Conservation (phyloP, 2,888 invertebrate genomes). For the Andrena bicolor region DNA sequence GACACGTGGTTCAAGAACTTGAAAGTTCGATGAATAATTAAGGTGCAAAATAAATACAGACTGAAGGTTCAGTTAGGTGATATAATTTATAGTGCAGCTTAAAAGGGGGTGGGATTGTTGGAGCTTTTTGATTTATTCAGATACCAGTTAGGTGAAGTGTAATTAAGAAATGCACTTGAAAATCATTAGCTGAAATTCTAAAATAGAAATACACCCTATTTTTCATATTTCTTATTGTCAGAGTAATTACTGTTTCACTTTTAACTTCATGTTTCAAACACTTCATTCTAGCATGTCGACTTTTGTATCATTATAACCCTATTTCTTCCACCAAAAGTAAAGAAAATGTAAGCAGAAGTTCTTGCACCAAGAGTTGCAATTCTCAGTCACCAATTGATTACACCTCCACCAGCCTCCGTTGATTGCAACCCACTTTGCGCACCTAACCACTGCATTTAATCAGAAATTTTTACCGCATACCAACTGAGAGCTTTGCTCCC, state of each 20-base stretch:
- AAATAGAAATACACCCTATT: neutral
- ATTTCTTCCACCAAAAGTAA: neutral
- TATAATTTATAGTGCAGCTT: constrained; percentile 2
- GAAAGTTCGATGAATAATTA: constrained; percentile 17
- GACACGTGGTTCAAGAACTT: constrained; percentile 8
- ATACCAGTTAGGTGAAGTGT: neutral
- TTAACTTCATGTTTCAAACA: neutral
- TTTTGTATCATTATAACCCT: neutral
- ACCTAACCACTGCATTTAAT: neutral
- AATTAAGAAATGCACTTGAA: neutral
- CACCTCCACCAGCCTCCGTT: neutral
- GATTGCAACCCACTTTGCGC: neutral
- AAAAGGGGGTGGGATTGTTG: neutral
- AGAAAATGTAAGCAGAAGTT: no score
- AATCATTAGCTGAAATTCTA: neutral
- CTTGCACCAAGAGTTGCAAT: neutral
- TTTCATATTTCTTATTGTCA: neutral
- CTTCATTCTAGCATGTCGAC: neutral
- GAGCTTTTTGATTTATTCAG: neutral
- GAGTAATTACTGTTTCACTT: neutral
- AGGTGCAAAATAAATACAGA: neutral
- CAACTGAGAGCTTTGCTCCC: neutral
- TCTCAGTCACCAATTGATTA: neutral
- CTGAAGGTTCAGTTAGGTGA: neutral
- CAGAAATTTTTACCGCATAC: neutral